phyloP scores from a whole-genome alignment of 1,140 invertebrate genomes.

The Potamilus streckersoni region DNA sequence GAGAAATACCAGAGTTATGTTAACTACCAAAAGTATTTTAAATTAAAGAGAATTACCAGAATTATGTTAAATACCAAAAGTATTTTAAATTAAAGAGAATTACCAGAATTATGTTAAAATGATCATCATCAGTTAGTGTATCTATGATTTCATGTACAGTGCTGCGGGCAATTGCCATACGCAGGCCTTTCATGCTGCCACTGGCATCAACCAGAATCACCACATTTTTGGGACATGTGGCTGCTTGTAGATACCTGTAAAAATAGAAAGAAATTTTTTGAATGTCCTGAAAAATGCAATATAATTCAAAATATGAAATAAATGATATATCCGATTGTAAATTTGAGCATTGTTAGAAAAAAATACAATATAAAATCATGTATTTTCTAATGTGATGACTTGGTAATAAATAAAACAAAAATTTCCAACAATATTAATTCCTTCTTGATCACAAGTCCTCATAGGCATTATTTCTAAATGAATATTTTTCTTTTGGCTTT shows the following conservation, averaged over 20 bases:
- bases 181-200: conserved; percentile 97
- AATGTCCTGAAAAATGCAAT: too few species aligned
- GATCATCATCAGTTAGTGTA: conserved; percentile 98
- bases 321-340: too few species aligned
- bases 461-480: too few species aligned
- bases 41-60: conserved; percentile 66
- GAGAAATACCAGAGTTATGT: conserved; percentile 79
- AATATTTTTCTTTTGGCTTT: too few species aligned
- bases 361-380: too few species aligned
- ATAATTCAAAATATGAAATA: too few species aligned
- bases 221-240: conserved; percentile 97
- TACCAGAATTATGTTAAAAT: conserved; percentile 88
- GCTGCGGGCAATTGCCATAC: conserved; percentile 92
- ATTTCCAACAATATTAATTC: too few species aligned
- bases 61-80: conserved; percentile 96
- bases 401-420: too few species aligned
- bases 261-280: neutral
- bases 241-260: conserved; percentile 89
- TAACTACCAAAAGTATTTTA: too few species aligned
- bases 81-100: neutral
- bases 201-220: conserved; percentile 94
- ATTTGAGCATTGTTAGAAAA: too few species aligned
- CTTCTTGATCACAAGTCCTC: too few species aligned
- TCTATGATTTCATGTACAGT: conserved; percentile 91
- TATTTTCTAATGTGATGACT: too few species aligned